Conservation (phyloP, 2,888 invertebrate species). For the Lutraria lutraria region DNA sequence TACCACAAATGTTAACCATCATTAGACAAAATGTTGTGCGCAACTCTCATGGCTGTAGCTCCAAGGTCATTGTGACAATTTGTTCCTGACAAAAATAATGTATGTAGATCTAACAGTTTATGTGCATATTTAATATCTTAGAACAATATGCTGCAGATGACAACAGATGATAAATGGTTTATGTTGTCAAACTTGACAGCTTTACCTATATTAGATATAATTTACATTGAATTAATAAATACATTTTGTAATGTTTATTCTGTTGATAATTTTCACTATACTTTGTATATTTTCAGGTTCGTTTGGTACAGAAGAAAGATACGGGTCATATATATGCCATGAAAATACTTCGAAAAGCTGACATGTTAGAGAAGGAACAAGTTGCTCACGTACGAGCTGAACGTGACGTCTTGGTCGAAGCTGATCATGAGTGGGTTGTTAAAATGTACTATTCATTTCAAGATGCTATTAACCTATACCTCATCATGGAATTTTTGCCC, state of each 20-base stretch:
- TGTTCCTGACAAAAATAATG: too few relatives aligned
- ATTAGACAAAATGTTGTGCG: too few relatives aligned
- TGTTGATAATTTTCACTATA: neutral
- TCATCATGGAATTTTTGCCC: conserved; percentile 99
- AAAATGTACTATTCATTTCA: conserved; percentile 99
- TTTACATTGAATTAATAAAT: too few relatives aligned
- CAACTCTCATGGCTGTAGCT: too few relatives aligned
- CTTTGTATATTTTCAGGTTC: conserved; percentile 89
- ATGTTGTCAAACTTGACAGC: too few relatives aligned
- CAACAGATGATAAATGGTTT: too few relatives aligned
- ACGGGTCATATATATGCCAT: conserved; percentile 99
- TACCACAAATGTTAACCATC: too few relatives aligned
- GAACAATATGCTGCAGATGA: too few relatives aligned
- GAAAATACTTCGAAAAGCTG: conserved; percentile 99
- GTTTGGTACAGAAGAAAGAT: conserved; percentile 99
- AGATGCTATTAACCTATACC: conserved; percentile 98
- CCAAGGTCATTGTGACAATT: too few relatives aligned
- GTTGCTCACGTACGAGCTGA: conserved; percentile 99
- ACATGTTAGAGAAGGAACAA: conserved; percentile 99
- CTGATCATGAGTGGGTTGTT: conserved; percentile 99
- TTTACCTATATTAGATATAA: too few relatives aligned
- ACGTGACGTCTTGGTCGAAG: conserved; percentile 98
- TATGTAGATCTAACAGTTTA: too few relatives aligned
- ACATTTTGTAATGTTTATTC: neutral
- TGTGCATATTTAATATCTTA: too few relatives aligned